These are phyloP conservation scores for Siniperca undulata DNA, from an alignment of 2,797 vertebrate species.

Conservation along the genomic window DNA sequence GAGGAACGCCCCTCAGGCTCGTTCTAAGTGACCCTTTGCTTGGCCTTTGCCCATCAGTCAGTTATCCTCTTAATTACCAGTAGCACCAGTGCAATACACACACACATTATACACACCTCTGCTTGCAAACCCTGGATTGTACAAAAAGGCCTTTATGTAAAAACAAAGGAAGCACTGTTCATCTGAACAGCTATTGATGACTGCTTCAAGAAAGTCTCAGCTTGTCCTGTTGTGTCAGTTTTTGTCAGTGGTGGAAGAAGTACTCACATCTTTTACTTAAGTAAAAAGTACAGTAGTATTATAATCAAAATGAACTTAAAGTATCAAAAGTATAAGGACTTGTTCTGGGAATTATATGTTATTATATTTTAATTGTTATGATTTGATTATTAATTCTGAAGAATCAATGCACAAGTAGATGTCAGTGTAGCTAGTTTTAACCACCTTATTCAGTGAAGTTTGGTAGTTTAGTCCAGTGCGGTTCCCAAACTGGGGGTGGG, in stretches of 20 bases:
- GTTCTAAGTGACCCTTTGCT: not conserved
- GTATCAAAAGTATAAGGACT: not conserved
- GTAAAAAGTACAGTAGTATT: not conserved
- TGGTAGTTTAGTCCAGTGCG: not conserved
- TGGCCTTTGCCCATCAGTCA: constrained; percentile 22
- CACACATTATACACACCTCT: not conserved
- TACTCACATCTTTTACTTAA: not conserved
- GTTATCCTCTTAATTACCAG: constrained; percentile 31
- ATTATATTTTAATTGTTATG: not conserved
- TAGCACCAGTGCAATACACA: not conserved
- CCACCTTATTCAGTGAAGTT: not conserved
- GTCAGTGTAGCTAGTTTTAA: not conserved
- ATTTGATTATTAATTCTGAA: not conserved
- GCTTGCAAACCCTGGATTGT: not conserved
- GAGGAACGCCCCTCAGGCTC: not conserved
- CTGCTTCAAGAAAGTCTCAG: not conserved
- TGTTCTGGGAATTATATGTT: not conserved
- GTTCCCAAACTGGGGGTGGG: not conserved
- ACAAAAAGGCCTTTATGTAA: constrained; percentile 9
- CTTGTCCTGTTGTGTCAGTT: not conserved
- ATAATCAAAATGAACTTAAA: too few species aligned
- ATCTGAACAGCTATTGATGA: not conserved
- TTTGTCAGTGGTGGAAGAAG: not conserved
- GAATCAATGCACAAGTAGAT: not conserved
- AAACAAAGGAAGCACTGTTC: not conserved